A percentile compares a stretch with the other conserved stretches of the same genome.
phyloP scores from a whole-genome alignment of 2,113 vertebrate species.

The Eurystomus gularis region DNA sequence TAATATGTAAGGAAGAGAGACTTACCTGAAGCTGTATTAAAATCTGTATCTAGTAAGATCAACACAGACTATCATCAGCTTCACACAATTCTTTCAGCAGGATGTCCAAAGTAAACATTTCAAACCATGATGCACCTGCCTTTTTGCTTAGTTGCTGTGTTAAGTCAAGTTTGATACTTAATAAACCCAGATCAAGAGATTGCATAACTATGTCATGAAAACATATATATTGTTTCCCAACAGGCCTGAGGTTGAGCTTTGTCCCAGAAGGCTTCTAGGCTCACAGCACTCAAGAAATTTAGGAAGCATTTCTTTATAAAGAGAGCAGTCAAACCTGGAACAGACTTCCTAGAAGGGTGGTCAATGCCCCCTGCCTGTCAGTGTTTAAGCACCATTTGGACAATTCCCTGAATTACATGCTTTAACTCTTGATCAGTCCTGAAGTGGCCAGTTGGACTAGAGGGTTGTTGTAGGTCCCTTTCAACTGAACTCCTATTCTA shows the following conservation, averaged over 20 bases:
- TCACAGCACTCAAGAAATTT: neutral
- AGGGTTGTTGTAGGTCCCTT: neutral
- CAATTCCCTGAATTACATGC: neutral
- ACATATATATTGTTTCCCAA: neutral
- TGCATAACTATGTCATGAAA: neutral
- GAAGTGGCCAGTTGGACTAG: neutral
- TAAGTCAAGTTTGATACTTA: neutral
- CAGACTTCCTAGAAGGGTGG: neutral
- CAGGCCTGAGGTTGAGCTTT: neutral
- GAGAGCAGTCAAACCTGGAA: neutral
- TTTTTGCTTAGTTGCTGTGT: neutral
- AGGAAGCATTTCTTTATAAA: neutral
- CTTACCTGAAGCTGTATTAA: too few relatives aligned
- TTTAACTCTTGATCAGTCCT: neutral
- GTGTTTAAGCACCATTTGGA: neutral
- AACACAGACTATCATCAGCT: neutral
- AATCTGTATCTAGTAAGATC: neutral
- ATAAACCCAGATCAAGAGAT: neutral
- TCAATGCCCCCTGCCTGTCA: too few relatives aligned
- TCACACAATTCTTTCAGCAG: neutral
- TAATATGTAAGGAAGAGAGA: too few relatives aligned
- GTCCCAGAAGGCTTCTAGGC: neutral
- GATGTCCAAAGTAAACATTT: neutral
- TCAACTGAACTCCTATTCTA: neutral
- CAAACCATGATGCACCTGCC: neutral